Conservation (phyloP, 2,797 vertebrate genomes). For the Tadarida brasiliensis region DNA sequence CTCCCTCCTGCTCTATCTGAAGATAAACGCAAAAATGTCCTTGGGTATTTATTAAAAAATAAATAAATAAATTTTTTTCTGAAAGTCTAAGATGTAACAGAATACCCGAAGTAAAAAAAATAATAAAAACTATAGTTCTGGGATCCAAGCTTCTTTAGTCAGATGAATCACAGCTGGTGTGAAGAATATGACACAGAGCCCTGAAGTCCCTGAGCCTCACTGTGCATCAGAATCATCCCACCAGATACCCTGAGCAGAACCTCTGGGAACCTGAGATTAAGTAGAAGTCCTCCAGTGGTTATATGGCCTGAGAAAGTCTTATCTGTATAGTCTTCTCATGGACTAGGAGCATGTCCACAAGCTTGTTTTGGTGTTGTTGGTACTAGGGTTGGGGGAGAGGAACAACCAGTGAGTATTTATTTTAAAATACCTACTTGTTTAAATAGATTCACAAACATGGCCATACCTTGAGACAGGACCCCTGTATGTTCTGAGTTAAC, state of each 20-base stretch:
- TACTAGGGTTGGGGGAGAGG: background rate
- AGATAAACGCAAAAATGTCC: too few species aligned
- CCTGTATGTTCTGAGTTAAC: background rate
- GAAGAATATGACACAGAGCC: background rate
- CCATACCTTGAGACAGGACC: background rate
- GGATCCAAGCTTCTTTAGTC: background rate
- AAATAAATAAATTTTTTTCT: background rate
- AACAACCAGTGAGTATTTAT: background rate
- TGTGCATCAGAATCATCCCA: background rate
- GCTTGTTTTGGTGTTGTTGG: background rate
- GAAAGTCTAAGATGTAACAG: background rate
- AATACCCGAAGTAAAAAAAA: conserved; percentile 36
- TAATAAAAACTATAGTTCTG: background rate
- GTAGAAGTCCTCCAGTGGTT: background rate
- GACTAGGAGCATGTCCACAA: background rate
- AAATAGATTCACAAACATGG: conserved; percentile 1
- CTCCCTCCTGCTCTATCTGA: too few species aligned
- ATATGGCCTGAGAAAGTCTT: background rate
- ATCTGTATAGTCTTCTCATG: background rate
- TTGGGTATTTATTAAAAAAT: too few species aligned
- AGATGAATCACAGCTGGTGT: conserved; percentile 36
- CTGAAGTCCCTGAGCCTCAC: background rate
- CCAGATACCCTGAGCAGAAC: background rate
- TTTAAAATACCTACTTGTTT: conserved; percentile 15
- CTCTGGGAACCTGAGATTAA: background rate